Conservation (phyloP, 2,888 invertebrate species). For the Phrixothrix hirtus region DNA sequence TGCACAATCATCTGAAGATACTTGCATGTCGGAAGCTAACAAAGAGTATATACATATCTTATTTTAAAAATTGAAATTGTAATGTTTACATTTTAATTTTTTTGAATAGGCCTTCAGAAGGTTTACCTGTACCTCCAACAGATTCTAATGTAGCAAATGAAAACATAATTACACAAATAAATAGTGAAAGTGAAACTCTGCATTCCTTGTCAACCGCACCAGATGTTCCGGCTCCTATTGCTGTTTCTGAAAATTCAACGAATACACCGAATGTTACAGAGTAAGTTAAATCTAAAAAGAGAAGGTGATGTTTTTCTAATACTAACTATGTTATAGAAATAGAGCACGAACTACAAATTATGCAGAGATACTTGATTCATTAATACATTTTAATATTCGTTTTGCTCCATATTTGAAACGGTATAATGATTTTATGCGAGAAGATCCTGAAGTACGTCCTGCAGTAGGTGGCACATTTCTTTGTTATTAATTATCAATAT, state of each 20-base stretch:
- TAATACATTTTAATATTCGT: constrained; percentile 61
- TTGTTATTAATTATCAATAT: neutral
- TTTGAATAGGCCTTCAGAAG: neutral
- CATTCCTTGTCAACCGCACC: constrained; percentile 45
- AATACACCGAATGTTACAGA: too few species aligned
- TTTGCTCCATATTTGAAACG: constrained; percentile 69
- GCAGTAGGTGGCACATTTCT: constrained; percentile 43
- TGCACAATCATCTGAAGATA: too few species aligned
- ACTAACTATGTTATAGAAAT: too few species aligned
- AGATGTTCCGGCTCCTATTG: constrained; percentile 42
- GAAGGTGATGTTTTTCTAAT: too few species aligned
- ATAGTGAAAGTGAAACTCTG: constrained; percentile 28
- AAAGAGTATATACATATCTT: too few species aligned
- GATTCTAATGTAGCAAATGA: neutral
- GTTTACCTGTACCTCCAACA: too few species aligned
- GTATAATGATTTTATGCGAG: constrained; percentile 64
- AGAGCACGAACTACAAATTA: too few species aligned
- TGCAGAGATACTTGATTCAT: constrained; percentile 61
- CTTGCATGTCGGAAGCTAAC: too few species aligned
- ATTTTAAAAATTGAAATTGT: too few species aligned
- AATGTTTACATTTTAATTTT: too few species aligned
- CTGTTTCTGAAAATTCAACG: too few species aligned
- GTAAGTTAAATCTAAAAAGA: too few species aligned
- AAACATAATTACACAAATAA: neutral
- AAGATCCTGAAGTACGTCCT: constrained; percentile 61